Percentiles rank a stretch among this genome's conserved stretches.
Conservation (phyloP, 2,888 invertebrate species). For the Drosophila neonasuta region DNA sequence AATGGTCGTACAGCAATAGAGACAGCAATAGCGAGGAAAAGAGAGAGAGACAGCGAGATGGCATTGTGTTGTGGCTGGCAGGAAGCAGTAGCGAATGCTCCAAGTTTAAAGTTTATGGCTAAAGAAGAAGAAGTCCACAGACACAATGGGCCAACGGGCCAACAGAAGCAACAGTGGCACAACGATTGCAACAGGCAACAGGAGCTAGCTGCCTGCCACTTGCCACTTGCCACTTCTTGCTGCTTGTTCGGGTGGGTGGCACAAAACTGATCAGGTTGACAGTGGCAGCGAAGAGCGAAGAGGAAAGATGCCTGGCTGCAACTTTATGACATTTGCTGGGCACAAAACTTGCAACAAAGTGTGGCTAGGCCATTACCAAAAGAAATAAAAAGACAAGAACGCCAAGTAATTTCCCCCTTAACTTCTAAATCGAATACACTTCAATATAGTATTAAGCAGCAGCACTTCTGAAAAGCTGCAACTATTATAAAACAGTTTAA, state of each 20-base stretch:
- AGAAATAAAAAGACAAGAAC: slow-evolving; percentile 29
- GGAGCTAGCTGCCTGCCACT: slow-evolving; percentile 20
- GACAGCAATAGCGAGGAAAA: slow-evolving; percentile 24
- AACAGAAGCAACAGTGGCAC: slow-evolving; percentile 30
- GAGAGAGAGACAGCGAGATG: slow-evolving; percentile 9
- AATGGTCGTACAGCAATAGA: slow-evolving; percentile 55
- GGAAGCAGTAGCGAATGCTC: slow-evolving; percentile 57
- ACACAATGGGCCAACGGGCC: slow-evolving; percentile 55
- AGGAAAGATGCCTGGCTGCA: slow-evolving; percentile 40
- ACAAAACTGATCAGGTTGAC: slow-evolving; percentile 69
- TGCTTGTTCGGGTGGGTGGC: slow-evolving; percentile 26
- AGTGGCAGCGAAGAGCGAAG: slow-evolving; percentile 12
- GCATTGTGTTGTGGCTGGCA: slow-evolving; percentile 62
- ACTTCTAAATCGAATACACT: slow-evolving; percentile 35
- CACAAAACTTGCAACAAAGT: slow-evolving; percentile 53
- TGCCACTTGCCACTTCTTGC: slow-evolving; percentile 12
- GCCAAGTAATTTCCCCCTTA: slow-evolving; percentile 38
- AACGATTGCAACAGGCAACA: slow-evolving; percentile 35
- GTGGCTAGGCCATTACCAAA: slow-evolving; percentile 29
- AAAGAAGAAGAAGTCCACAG: slow-evolving; percentile 61
- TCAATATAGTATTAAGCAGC: background rate
- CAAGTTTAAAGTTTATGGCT: slow-evolving; percentile 73
- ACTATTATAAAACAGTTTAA: background rate
- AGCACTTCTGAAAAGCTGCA: background rate
- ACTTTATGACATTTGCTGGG: slow-evolving; percentile 60